A percentile compares a stretch with the other conserved stretches of the same genome.
Conservation (phyloP, 2,113 vertebrate genomes). For the Rhinolophus ferrumequinum region DNA sequence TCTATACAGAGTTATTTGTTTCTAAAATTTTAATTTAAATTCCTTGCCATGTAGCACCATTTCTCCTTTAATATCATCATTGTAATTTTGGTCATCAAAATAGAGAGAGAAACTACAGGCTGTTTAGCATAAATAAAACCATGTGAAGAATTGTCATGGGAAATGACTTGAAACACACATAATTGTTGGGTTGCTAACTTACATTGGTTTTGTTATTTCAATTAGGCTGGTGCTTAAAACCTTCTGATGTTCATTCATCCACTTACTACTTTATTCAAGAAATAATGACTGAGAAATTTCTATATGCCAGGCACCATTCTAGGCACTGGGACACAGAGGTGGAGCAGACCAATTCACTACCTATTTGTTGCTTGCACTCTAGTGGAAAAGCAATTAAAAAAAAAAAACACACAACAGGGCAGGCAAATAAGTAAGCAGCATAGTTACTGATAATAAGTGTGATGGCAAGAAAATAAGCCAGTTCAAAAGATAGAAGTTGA, state of each 20-base stretch:
- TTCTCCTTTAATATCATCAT: neutral
- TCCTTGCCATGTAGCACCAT: neutral
- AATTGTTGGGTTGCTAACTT: slow-evolving; percentile 7
- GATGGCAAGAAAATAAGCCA: neutral
- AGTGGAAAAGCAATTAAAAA: neutral
- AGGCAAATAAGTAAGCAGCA: neutral
- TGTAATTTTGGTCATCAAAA: neutral
- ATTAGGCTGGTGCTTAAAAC: neutral
- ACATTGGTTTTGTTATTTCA: neutral
- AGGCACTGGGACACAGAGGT: neutral
- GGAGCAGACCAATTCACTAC: neutral
- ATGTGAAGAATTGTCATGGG: neutral
- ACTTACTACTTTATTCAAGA: slow-evolving; percentile 41
- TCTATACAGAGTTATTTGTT: neutral
- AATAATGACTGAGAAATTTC: neutral
- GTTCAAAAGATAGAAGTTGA: neutral
- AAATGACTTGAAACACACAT: neutral
- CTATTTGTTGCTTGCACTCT: neutral
- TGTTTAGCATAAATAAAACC: slow-evolving; percentile 5
- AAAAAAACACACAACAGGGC: neutral
- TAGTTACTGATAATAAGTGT: neutral
- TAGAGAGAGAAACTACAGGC: neutral
- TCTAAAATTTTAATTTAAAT: slow-evolving; percentile 24
- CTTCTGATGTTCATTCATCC: neutral
- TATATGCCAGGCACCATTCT: neutral